Percentiles rank a stretch among this genome's conserved stretches.
Evolutionary conservation across 1,140 invertebrate genomes (phyloP).

Genomic region (Drosophila quadrilineata): DNA sequence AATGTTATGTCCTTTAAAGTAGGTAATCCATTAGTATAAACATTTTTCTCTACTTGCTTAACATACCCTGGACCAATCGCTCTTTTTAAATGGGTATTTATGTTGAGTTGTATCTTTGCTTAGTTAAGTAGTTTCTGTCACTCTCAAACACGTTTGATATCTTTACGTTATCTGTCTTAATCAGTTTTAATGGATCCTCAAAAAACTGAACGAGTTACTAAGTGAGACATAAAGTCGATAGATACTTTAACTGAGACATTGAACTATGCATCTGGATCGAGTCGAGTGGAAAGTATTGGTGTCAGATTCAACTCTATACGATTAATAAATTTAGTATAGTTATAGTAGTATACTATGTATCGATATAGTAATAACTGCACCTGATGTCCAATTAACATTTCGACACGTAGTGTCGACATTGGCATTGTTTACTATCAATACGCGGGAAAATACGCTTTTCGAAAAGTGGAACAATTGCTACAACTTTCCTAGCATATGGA

Average conservation of each 20-base stretch:
- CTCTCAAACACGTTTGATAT: constrained; percentile 8
- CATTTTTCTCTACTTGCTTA: too few species aligned
- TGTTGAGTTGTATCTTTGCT: constrained; percentile 9
- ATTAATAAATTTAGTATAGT: too few species aligned
- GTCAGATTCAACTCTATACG: too few species aligned
- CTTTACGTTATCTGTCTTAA: too few species aligned
- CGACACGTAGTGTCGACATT: constrained; percentile 23
- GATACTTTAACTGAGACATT: constrained; percentile 20
- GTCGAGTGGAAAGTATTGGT: too few species aligned
- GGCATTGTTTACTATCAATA: constrained; percentile 38
- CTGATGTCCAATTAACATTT: constrained; percentile 19
- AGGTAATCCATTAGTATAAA: too few species aligned
- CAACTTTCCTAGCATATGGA: constrained; percentile 3
- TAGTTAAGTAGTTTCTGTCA: constrained; percentile 1
- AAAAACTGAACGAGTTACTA: constrained; percentile 20
- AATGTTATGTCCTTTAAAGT: too few species aligned
- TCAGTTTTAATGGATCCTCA: constrained; percentile 21
- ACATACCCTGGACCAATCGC: too few species aligned
- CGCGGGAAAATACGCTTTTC: not conserved
- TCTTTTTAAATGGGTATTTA: not conserved
- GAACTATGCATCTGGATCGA: too few species aligned
- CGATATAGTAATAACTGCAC: too few species aligned
- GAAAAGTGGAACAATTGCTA: constrained; percentile 23
- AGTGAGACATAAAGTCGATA: constrained; percentile 13
- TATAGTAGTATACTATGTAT: too few species aligned